Base-by-base conservation (phyloP, 2,888 invertebrate species). In the Cordylochernes scorpioides region DNA sequence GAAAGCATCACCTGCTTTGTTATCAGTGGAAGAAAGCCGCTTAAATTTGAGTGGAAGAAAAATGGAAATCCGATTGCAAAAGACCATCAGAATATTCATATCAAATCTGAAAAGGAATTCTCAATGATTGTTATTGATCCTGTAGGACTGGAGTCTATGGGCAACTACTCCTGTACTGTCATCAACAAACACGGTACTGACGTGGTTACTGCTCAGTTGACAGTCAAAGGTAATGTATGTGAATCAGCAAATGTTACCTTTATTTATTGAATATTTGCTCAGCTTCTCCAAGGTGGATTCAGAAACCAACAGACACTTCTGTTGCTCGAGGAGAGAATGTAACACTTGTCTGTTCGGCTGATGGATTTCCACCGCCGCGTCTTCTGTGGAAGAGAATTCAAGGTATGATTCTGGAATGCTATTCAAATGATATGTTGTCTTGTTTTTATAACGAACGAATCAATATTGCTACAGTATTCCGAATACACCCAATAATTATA, bases 261-360 rank as follows among this genome's bases (percentile, higher is more conserved):
- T 13, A 18, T 2, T 5, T 15, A 8, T 4, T 10, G 24, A 1
- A 10, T 9, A 10, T 15, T 4, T 30, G 15, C 24, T 6, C 15
- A 39, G 39, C 36, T 21, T 36, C 39, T 17, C 34, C 39, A 3
- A 24, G 31, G 5, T 39, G 39, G 39, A 30, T 12, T 18, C 9
- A 14, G 6, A 13, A 25, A 4, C 39, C 39, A 7, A 36, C 19
- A 10, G 39, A 39, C 19, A 18, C 33, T 4, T 31, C 34, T 12
- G 39, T 32, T 9, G 9, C 32, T 15, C 33, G 25, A 27, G 39
- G 36, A 2, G 29, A 31, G 25, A 3, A 25, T 12, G 26, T 39
- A 1, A 15, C 18, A 7, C 18, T 39, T 5, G 22, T 28, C 13
- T 39, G 39, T 15, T 22, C 19, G 26, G 33, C 24, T 9, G 15